phyloP scores from a whole-genome alignment of 1,140 invertebrate genomes.

The Bombus affinis region DNA sequence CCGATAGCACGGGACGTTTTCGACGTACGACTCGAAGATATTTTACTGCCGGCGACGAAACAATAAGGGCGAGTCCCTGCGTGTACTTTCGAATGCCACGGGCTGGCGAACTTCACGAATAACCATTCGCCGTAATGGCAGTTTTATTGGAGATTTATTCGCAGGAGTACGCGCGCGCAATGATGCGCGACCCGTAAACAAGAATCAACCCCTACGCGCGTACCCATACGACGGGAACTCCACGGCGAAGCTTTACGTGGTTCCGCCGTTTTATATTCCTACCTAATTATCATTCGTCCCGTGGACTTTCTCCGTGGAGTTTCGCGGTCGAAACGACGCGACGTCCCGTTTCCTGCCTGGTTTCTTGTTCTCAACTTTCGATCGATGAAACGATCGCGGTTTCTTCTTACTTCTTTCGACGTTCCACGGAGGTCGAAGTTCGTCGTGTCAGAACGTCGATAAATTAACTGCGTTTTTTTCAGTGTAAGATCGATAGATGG shows the following conservation, averaged over 20 bases:
- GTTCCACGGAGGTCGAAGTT: not conserved
- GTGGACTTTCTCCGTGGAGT: conserved; percentile 16
- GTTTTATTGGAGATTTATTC: conserved; percentile 76
- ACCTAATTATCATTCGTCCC: conserved; percentile 60
- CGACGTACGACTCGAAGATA: conserved; percentile 46
- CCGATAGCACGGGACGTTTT: not conserved
- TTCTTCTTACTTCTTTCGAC: not conserved
- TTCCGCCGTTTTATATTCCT: conserved; percentile 54
- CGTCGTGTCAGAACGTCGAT: not conserved
- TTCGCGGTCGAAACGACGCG: conserved; percentile 26
- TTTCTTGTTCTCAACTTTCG: not conserved
- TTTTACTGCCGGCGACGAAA: conserved; percentile 64
- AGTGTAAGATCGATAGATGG: not conserved
- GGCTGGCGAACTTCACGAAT: conserved; percentile 65
- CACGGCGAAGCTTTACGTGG: conserved; percentile 31
- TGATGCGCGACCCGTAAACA: conserved; percentile 77
- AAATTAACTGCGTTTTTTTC: conserved; percentile 8
- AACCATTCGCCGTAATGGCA: conserved; percentile 75
- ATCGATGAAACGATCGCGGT: conserved; percentile 20
- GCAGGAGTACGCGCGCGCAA: conserved; percentile 64
- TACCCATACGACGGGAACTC: not conserved
- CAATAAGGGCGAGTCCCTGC: conserved; percentile 63
- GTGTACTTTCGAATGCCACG: conserved; percentile 62
- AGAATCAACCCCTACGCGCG: conserved; percentile 44
- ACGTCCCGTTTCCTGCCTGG: conserved; percentile 22